Percentiles rank a stretch among this genome's conserved stretches.
Evolutionary conservation across 2,113 vertebrate species (phyloP).

Genomic region (Sterrhoptilus dennistouni): DNA sequence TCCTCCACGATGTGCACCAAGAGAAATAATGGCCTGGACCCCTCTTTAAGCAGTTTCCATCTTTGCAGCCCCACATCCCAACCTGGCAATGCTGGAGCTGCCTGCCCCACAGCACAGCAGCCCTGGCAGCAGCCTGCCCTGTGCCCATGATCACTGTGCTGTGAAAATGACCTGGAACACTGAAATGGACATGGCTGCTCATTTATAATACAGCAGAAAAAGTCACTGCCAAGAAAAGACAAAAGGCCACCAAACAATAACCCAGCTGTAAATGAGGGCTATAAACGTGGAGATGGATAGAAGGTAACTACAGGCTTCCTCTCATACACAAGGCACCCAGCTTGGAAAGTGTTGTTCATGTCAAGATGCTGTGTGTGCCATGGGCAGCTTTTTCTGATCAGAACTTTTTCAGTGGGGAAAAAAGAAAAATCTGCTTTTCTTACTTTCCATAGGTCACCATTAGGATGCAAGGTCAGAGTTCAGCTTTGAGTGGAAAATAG

Average conservation of each 20-base stretch:
- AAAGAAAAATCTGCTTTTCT: background rate
- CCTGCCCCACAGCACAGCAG: background rate
- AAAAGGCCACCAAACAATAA: background rate
- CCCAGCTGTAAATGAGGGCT: background rate
- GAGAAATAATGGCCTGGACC: background rate
- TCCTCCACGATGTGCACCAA: background rate
- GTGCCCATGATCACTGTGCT: background rate
- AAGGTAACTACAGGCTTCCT: background rate
- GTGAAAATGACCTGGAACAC: constrained; percentile 14
- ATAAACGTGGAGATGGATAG: background rate
- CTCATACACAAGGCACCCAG: background rate
- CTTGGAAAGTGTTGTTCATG: background rate
- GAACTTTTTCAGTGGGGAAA: background rate
- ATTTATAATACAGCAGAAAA: background rate
- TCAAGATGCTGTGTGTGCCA: background rate
- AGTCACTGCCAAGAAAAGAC: background rate
- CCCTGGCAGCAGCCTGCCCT: background rate
- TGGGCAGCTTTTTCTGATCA: background rate
- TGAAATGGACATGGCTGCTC: background rate
- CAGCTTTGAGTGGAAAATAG: background rate
- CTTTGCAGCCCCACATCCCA: background rate
- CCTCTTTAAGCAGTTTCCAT: background rate
- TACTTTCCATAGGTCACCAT: background rate
- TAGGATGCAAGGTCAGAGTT: background rate
- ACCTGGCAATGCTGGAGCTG: background rate